Evolutionary conservation across 2,888 invertebrate species (phyloP).

Genomic region (Leucoma salicis): DNA sequence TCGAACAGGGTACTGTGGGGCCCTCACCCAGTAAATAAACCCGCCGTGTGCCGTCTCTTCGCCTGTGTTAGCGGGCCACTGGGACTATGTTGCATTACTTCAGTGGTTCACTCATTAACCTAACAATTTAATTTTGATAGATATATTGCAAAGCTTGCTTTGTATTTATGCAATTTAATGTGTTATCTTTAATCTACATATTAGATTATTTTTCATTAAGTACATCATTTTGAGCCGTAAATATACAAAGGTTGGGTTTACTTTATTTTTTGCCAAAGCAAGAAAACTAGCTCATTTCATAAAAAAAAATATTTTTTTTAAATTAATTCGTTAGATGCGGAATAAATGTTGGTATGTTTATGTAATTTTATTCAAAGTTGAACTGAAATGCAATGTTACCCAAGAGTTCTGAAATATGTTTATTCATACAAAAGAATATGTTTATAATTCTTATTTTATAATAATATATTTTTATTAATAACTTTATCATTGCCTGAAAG

Average conservation of each 20-base stretch:
- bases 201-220: background rate
- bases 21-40: no score
- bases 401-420: background rate
- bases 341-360: background rate
- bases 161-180: background rate
- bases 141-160: background rate
- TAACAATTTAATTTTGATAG: no score
- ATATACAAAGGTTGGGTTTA: background rate
- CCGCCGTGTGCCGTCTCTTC: no score
- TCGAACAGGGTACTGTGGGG: no score
- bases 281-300: background rate
- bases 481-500: no score
- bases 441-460: no score
- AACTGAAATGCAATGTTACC: background rate
- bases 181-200: background rate
- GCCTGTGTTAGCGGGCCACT: no score
- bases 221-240: background rate
- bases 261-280: background rate
- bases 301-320: slow-evolving; percentile 1
- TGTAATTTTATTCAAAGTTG: background rate
- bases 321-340: background rate
- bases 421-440: background rate
- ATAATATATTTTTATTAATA: no score
- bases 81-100: no score
- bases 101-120: no score